Conservation (phyloP, 37 sponge, comb jelly and placozoan genomes). For the Beroe ovata region DNA sequence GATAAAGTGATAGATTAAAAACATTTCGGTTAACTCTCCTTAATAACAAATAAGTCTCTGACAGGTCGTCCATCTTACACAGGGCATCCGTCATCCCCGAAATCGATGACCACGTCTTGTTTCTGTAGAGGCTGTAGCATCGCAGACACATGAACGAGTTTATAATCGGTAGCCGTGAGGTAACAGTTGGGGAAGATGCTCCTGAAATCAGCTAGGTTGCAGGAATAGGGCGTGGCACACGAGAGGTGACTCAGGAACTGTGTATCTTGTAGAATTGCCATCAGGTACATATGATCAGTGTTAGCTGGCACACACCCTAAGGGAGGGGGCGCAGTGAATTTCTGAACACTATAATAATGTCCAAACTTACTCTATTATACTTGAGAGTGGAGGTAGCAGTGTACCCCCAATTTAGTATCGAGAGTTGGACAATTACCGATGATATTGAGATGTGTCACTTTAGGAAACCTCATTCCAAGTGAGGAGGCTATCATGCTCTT, state of each 20-base stretch:
- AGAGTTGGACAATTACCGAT: too few species aligned
- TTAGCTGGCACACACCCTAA: conserved; percentile 5
- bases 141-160: neutral
- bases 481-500: conserved; percentile 48
- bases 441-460: conserved; percentile 42
- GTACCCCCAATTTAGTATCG: too few species aligned
- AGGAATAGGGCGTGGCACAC: conserved; percentile 19
- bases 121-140: neutral
- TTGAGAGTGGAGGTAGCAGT: too few species aligned
- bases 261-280: conserved; percentile 26
- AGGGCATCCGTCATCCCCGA: neutral
- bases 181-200: conserved; percentile 9
- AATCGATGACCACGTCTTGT: neutral
- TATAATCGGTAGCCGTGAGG: neutral
- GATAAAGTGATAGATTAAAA: too few species aligned
- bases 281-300: conserved; percentile 51
- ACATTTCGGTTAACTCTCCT: too few species aligned
- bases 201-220: neutral
- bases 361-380: too few species aligned
- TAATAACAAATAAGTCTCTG: too few species aligned
- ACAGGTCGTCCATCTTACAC: too few species aligned
- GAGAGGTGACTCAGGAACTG: neutral
- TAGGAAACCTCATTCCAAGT: conserved; percentile 40
- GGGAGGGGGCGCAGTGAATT: too few species aligned
- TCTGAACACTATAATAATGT: too few species aligned